These are phyloP conservation scores for Acipenser oxyrinchus DNA, from an alignment of 2,797 vertebrate species.

Conservation along the genomic window DNA sequence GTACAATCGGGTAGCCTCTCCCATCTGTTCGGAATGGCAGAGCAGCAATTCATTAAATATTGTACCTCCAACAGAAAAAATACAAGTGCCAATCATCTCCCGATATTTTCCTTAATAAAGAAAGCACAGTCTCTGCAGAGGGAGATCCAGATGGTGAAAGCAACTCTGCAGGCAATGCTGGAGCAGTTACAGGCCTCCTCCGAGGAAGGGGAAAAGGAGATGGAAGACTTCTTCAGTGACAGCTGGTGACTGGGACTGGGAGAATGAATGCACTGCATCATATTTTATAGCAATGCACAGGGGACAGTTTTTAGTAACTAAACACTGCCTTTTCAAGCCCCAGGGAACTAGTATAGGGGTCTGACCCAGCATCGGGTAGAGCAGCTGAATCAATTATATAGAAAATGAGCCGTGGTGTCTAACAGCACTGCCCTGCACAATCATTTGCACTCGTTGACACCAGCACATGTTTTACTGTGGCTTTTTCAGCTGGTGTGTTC, in stretches of 20 bases:
- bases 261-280: slow-evolving; percentile 29
- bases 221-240: slow-evolving; percentile 67
- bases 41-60: slow-evolving; percentile 42
- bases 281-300: slow-evolving; percentile 30
- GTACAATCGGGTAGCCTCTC: slow-evolving; percentile 54
- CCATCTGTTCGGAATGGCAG: slow-evolving; percentile 61
- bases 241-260: slow-evolving; percentile 62
- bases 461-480: too few species aligned
- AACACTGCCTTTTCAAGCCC: slow-evolving; percentile 30
- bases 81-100: too few species aligned
- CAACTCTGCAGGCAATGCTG: slow-evolving; percentile 69
- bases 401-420: slow-evolving; percentile 30
- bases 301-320: slow-evolving; percentile 33
- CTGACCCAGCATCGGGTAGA: slow-evolving; percentile 23
- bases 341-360: slow-evolving; percentile 15
- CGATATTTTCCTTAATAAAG: slow-evolving; percentile 63
- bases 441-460: not conserved
- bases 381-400: slow-evolving; percentile 32
- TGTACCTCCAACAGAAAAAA: too few species aligned
- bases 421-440: slow-evolving; percentile 7
- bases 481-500: too few species aligned
- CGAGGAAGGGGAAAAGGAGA: slow-evolving; percentile 45
- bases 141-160: slow-evolving; percentile 82
- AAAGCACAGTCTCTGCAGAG: slow-evolving; percentile 67
- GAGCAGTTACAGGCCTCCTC: slow-evolving; percentile 60